Conservation (phyloP, 2,113 vertebrate species). For the Lasiurus borealis region DNA sequence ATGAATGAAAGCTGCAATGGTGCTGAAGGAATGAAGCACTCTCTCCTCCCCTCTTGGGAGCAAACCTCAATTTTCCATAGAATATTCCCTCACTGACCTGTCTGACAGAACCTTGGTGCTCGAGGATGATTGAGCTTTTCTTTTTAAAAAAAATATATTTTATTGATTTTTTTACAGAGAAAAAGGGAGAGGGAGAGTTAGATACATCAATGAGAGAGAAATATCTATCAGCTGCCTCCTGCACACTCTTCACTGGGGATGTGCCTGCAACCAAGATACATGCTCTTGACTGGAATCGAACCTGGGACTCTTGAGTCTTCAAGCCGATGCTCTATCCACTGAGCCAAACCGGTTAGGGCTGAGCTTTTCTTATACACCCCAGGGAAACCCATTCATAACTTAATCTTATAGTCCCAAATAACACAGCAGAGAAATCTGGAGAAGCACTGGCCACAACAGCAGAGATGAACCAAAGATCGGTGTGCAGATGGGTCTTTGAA, state of each 20-base stretch:
- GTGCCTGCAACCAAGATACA: no score
- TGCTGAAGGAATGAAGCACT: not conserved
- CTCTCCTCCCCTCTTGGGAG: not conserved
- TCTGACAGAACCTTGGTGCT: not conserved
- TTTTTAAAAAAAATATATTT: no score
- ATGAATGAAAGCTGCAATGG: not conserved
- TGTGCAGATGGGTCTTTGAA: not conserved
- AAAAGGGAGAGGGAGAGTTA: no score
- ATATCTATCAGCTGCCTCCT: no score
- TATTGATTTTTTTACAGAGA: no score
- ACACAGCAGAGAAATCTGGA: not conserved
- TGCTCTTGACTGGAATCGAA: no score
- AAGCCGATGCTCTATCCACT: no score
- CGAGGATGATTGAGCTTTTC: no score
- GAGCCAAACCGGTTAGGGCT: no score
- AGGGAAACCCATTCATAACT: not conserved
- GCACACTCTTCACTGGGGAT: no score
- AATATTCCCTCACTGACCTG: not conserved
- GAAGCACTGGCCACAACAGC: not conserved
- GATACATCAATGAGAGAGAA: no score
- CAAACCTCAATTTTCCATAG: not conserved
- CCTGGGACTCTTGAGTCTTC: no score
- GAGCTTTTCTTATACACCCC: not conserved
- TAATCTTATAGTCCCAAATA: not conserved
- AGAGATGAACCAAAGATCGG: not conserved